Conservation (phyloP, 2,888 invertebrate genomes). For the Chloromyia formosa region DNA sequence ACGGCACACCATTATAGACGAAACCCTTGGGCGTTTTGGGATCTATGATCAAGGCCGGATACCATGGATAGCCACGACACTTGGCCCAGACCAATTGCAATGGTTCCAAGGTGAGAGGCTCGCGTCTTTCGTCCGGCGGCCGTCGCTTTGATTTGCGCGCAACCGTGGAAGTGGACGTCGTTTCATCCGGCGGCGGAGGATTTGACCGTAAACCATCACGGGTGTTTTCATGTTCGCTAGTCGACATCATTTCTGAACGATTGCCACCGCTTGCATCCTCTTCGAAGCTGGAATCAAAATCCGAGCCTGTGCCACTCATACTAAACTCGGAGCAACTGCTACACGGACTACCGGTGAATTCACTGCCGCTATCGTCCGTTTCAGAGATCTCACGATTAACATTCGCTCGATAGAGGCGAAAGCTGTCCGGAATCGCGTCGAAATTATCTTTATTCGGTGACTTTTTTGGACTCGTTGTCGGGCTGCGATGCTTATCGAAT, state of each 20-base stretch:
- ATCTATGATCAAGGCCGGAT: conserved; percentile 94
- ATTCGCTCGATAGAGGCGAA: conserved; percentile 67
- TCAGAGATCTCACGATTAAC: conserved; percentile 61
- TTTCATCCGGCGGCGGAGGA: conserved; percentile 15
- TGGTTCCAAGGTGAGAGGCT: conserved; percentile 72
- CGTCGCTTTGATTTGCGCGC: neutral
- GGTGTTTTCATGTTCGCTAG: conserved; percentile 55
- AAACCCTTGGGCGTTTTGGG: conserved; percentile 92
- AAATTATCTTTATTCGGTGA: conserved; percentile 53
- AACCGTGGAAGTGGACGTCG: conserved; percentile 13
- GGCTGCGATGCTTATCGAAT: conserved; percentile 47
- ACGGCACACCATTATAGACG: conserved; percentile 91
- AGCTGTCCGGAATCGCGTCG: conserved; percentile 66
- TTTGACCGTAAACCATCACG: conserved; percentile 2
- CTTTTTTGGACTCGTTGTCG: conserved; percentile 59
- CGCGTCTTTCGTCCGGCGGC: neutral
- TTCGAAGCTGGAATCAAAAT: conserved; percentile 61
- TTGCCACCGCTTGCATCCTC: conserved; percentile 60
- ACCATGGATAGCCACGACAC: conserved; percentile 95
- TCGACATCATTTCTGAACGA: conserved; percentile 53
- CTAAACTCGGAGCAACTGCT: conserved; percentile 63
- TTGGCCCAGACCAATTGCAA: conserved; percentile 97
- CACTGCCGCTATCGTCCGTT: conserved; percentile 61
- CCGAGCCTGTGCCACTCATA: conserved; percentile 61
- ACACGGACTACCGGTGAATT: conserved; percentile 61